Base-by-base conservation (phyloP, 2,888 invertebrate species). In the Metopia argyrocephala region DNA sequence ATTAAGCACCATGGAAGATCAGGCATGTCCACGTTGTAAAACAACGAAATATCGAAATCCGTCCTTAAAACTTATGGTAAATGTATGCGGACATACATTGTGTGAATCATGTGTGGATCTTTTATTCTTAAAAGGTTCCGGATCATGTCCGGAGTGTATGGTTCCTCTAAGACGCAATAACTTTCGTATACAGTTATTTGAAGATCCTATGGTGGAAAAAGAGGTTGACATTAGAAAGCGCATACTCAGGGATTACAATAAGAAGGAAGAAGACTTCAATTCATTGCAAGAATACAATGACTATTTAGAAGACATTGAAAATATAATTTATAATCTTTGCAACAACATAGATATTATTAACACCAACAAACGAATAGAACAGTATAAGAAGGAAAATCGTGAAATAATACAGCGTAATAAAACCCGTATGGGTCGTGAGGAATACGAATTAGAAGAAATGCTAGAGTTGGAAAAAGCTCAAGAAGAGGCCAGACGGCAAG, bases 81-180 rank as follows among this genome's bases (percentile, higher is more conserved):
- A 99, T 90, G 94, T 97, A 73, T 99, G 99, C 91, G 99, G 99
- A 31, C 99, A 99, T 92, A 96, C 97, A 48, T 92, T 99, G 86
- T 99, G 99, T 91, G 98, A 98, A 91, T 98, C 95, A 89, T 99
- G 99, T 91, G 98, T 99, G 45, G 98, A 98, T 89, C 92, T 98
- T 81, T 91, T 99, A 31, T 99, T 99, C 91, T 93, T 98, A 20
- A 98, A 99, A 94, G 99, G 98, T 46, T 97, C 98, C 38, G 98
- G 97, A 12, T 93, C 96, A 0, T 99, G 99, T 87, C 98, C 98
- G 0, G 97, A 98, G 88, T 99, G 99, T 91, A 94, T 94, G 87
- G 96, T 96, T 20, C 95, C 97, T 0, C 91, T 99, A 23, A 92
- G 97, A 2, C 92, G 98, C 85, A 96, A 94, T 86, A 97, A 97